These are phyloP conservation scores for Octomys mimax DNA, from an alignment of 2,797 vertebrate genomes.

Conservation along the genomic window DNA sequence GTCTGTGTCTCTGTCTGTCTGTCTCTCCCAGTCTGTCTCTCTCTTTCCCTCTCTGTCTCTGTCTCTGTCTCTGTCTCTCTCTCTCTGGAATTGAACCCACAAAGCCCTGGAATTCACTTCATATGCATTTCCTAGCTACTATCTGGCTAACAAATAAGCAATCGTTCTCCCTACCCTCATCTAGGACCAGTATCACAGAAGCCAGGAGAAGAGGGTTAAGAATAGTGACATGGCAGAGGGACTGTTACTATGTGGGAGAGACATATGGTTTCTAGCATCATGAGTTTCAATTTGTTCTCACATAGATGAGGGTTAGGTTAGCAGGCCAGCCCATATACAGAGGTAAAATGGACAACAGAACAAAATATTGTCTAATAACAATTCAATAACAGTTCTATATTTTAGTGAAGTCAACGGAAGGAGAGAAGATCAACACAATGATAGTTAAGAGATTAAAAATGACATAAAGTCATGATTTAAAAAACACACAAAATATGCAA, in stretches of 20 bases:
- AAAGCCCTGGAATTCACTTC: neutral
- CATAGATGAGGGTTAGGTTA: neutral
- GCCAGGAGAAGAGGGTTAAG: neutral
- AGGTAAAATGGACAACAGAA: neutral
- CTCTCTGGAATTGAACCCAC: neutral
- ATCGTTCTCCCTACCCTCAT: neutral
- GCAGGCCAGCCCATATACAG: neutral
- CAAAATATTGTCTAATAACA: conserved; percentile 17
- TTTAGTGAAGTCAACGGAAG: neutral
- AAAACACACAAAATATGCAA: neutral
- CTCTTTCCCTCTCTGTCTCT: no score
- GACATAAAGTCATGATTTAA: neutral
- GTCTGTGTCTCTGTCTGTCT: no score
- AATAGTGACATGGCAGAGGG: neutral
- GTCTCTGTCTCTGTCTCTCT: neutral
- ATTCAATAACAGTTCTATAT: neutral
- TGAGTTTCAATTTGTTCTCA: conserved; percentile 37
- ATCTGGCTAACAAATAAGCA: neutral
- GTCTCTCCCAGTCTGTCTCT: no score
- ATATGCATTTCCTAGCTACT: neutral
- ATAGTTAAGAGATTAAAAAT: conserved; percentile 19
- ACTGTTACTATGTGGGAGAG: neutral
- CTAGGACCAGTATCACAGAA: neutral
- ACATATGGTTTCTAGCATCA: neutral
- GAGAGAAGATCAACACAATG: neutral